Evolutionary conservation across 2,888 invertebrate genomes (phyloP), one percentile per base, ranked within the genome.

Genomic region (Volucella bombylans): DNA sequence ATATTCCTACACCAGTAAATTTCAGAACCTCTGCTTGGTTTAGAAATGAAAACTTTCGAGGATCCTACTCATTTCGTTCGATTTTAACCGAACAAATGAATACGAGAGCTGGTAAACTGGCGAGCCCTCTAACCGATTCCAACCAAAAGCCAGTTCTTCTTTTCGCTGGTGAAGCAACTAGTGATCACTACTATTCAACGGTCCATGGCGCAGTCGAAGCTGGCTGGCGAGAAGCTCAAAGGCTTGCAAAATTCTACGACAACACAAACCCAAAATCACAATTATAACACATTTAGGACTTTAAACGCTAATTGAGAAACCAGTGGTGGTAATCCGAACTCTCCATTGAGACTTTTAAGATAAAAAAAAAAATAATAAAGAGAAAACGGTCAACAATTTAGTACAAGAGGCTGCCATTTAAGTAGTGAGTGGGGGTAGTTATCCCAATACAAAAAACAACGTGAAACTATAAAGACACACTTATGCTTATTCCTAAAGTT

Each of bases 191-290:
- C 88, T 95, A 94, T 88, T 94, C 94, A 0, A 94, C 95, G 0
- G 95, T 95, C 0, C 95, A 96, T 88, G 96, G 96, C 0, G 96
- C 96, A 0, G 91, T 95, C 0, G 95, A 95, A 88, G 93, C 94
- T 4, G 96, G 96, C 0, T 94, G 94, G 89, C 93, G 96, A 49
- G 96, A 96, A 89, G 96, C 96, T 0, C 92, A 94, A 6, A 92
- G 95, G 85, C 88, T 95, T 45, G 90, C 89, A 0, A 89, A 89
- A 38, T 91, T 90, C 69, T 90, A 91, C 59, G 89, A 74, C 9
- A 64, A 59, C 14, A 59, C 11, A 4, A 85, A 38, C n/a, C 8
- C 62, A 4, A 90, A 89, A 67, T 89, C 90, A 8, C 89, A 90
- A 65, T 89, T 90, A 87, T 90, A 90, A 88, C 89, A 89, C 67